Evolutionary conservation across 1,140 invertebrate genomes (phyloP), one percentile per base, ranked within the genome.

Genomic region (Scaptomyza graminum): DNA sequence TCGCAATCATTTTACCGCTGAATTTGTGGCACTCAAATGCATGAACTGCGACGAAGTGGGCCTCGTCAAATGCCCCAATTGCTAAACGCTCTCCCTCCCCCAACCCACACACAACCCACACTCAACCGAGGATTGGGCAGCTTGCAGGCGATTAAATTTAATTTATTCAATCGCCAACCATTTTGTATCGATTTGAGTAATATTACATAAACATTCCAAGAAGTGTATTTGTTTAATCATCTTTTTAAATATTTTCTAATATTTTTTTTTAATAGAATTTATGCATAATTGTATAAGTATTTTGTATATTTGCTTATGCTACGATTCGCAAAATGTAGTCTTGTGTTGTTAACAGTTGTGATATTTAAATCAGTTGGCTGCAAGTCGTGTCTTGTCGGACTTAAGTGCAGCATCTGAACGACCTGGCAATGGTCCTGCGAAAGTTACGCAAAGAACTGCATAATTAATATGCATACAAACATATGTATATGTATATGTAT

Each of bases 1-100:
- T 91, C 94, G 97, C 68, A 98, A 99, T 92, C 95, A 98, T 79
- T 99, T 98, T 91, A 98, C 97, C 0, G 95, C 96, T 12, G 97
- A 98, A 93, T 97, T 98, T 90, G 95, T 97, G 47, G 97, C 97
- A 1, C 93, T 99, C n/a, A 97, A 98, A 77, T 99, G 98, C 92
- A 98, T 98, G 95, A 97, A 97, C 83, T 99, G 98, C 93, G 97
- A 99, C 88, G 97, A 98, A 93, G 97, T 97, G 9, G 98, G 97
- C 34, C 93, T 99, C 8, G 95, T 98, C 4, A 94, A 95, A 70
- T 99, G 98, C 92, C 95, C 95, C 60, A 93, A 95, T 51, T 99
- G 97, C 92, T 91, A 74, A 18, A 43, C 31, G 16, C 16, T 31
- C 8, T n/a, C 34, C 34, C 39, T 1, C 12, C n/a, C 37, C 2